Conservation (phyloP, 2,797 vertebrate species). For the Lemur catta region DNA sequence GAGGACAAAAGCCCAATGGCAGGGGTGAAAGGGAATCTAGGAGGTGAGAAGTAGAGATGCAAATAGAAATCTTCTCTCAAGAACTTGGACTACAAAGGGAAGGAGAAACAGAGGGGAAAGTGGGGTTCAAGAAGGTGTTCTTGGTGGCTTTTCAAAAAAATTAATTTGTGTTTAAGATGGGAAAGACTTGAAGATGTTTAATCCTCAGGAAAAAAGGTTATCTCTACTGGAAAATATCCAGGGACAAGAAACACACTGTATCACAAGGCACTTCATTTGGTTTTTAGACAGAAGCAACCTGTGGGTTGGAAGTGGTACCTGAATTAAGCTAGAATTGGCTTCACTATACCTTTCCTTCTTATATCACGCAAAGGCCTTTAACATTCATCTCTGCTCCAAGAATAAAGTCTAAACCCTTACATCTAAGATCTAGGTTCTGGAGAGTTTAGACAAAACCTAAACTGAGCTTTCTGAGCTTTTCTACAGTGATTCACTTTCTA, state of each 20-base stretch:
- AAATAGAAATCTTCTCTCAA: neutral
- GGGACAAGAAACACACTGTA: neutral
- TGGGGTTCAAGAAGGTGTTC: neutral
- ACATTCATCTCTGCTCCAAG: neutral
- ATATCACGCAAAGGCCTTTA: neutral
- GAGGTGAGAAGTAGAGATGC: neutral
- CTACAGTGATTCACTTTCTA: neutral
- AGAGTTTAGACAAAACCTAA: neutral
- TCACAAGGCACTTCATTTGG: neutral
- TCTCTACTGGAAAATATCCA: neutral
- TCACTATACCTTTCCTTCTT: neutral
- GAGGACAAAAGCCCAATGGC: neutral
- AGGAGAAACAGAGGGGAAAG: neutral
- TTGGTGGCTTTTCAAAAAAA: neutral
- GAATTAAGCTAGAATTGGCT: slow-evolving; percentile 25
- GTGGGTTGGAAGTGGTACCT: neutral
- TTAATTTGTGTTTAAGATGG: neutral
- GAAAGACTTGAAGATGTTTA: neutral
- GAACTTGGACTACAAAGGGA: neutral
- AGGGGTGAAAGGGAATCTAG: neutral
- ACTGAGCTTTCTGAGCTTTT: slow-evolving; percentile 9
- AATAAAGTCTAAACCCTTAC: neutral
- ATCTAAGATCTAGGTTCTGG: slow-evolving; percentile 31
- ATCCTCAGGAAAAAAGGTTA: neutral
- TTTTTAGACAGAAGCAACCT: neutral